Evolutionary conservation across 2,113 vertebrate species (phyloP).

Genomic region (Bothrops jararaca): DNA sequence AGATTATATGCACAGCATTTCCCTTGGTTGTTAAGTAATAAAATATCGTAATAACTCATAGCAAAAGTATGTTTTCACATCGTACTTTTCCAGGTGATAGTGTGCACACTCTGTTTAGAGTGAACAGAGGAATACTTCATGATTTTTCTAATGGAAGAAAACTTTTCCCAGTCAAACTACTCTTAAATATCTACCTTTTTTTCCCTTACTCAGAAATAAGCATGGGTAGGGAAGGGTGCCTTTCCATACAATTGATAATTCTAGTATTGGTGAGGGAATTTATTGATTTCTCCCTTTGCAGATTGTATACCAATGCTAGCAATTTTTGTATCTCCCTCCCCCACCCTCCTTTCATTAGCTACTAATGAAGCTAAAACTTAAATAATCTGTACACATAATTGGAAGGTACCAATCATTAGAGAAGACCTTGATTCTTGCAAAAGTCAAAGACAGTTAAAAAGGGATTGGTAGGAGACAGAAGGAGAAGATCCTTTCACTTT

Average conservation of each 20-base stretch:
- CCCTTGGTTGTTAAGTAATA: not conserved
- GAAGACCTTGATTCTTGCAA: not conserved
- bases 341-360: too few species aligned
- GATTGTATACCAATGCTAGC: not conserved
- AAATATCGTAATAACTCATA: not conserved
- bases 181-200: not conserved
- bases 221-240: not conserved
- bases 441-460: not conserved
- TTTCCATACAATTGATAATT: not conserved
- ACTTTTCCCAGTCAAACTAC: not conserved
- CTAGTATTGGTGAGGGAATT: not conserved
- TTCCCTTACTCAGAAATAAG: not conserved
- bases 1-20: not conserved
- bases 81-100: not conserved
- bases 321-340: too few species aligned
- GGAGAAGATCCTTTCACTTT: not conserved
- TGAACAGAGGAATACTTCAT: not conserved
- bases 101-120: not conserved
- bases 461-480: not conserved
- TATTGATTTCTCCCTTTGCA: not conserved
- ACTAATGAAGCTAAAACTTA: not conserved
- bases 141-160: not conserved
- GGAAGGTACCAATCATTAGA: not conserved
- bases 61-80: not conserved
- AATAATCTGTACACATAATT: not conserved